Evolutionary conservation across 2,888 invertebrate species (phyloP), one percentile per base, ranked within the genome.

Genomic region (Lochmaea crataegi): DNA sequence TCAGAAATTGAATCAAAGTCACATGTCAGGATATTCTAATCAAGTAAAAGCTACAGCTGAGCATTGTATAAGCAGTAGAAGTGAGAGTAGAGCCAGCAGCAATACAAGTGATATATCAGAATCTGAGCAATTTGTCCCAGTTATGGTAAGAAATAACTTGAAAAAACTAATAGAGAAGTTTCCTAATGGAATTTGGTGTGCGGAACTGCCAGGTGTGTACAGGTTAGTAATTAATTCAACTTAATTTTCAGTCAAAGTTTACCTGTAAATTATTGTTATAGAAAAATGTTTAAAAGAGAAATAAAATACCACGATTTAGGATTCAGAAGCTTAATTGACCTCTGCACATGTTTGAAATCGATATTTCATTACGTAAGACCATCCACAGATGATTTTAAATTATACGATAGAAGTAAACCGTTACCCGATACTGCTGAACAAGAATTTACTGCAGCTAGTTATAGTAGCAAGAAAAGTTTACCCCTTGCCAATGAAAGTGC

Each of bases 181-280:
- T 63, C 85, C 87, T 0, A 84, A 87, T 0, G 90, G 90, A 2
- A 84, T 90, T 12, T 88, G 87, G 87, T 88, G 88, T 77, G 84
- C 86, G 0, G 87, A 89, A 57, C 82, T 90, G 5, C 84, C 78
- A 5, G 61, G 32, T 10, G 69, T 64, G 7, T 82, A 90, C 81
- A 86, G 85, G 89, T 89, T 78, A 77, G 81, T 77, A 67, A 26
- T 53, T 32, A n/a, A 38, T 51, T 53, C 26, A 67, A n/a, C 12
- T 65, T 48, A 65, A 65, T 12, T 42, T 60, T 41, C 67, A 32
- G 45, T 41, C n/a, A 41, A 14, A 38, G 12, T 16, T 56, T 7
- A 7, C 16, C 9, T n/a, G 5, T 22, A 22, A 61, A 65, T 75
- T 69, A 64, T 53, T 65, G 41, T 77, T 80, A 26, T 65, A 86